These are phyloP conservation scores for Cerastis rubricosa DNA, from an alignment of 2,888 invertebrate genomes.

Conservation along the genomic window DNA sequence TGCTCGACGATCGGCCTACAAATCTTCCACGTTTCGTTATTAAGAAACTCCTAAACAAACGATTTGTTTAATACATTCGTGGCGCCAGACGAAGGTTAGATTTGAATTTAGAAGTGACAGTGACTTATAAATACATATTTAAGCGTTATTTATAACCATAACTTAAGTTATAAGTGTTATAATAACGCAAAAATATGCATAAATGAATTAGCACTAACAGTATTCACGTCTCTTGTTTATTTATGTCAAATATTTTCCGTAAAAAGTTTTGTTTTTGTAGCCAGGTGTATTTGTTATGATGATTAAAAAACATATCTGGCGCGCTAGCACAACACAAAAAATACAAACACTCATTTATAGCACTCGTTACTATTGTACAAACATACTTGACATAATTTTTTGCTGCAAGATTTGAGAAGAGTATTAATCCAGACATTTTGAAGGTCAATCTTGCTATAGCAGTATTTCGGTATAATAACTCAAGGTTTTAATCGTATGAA, in stretches of 20 bases:
- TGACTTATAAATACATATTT: conserved; percentile 38
- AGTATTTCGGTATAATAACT: conserved; percentile 22
- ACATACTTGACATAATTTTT: conserved; percentile 56
- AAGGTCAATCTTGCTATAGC: conserved; percentile 50
- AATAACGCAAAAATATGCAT: conserved; percentile 16
- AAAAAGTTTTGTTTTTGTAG: not conserved
- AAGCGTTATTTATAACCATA: conserved; percentile 18
- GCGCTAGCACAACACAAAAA: conserved; percentile 22
- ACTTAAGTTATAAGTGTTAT: not conserved
- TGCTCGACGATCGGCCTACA: conserved; percentile 12
- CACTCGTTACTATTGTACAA: conserved; percentile 30
- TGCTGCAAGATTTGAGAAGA: conserved; percentile 18
- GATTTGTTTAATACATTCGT: conserved; percentile 17
- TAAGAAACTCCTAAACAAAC: conserved; percentile 21
- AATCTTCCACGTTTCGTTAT: conserved; percentile 29
- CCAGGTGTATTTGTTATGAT: conserved; percentile 6
- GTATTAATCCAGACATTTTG: conserved; percentile 33
- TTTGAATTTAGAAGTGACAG: conserved; percentile 21
- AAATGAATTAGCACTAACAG: conserved; percentile 31
- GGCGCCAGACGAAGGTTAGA: conserved; percentile 13
- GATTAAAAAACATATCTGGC: conserved; percentile 2
- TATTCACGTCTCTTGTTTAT: conserved; percentile 10
- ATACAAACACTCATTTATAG: conserved; percentile 17
- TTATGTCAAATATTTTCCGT: conserved; percentile 1
- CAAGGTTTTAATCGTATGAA: conserved; percentile 51